Conservation (phyloP, 2,888 invertebrate species). For the Ceraclea dissimilis region DNA sequence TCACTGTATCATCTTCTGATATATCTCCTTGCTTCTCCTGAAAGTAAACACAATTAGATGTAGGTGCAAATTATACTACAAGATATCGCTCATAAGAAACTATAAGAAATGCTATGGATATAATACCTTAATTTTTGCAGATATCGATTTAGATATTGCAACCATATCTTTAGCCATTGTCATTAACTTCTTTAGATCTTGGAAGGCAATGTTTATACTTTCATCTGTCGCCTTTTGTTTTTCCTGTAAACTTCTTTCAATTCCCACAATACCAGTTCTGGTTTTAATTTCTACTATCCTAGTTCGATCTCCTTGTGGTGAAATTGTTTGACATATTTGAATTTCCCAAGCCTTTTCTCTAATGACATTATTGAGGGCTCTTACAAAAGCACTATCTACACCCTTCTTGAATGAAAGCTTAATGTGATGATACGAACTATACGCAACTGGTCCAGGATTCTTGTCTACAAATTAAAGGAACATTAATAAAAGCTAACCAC, state of each 20-base stretch:
- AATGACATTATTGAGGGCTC: slow-evolving; percentile 55
- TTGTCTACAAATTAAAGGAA: slow-evolving; percentile 46
- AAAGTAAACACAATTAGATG: too few species aligned
- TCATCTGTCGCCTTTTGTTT: slow-evolving; percentile 86
- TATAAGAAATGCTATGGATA: background rate
- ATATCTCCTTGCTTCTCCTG: slow-evolving; percentile 90
- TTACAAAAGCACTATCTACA: slow-evolving; percentile 56
- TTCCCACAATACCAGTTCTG: slow-evolving; percentile 88
- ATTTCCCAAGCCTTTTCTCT: slow-evolving; percentile 58
- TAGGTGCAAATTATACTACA: too few species aligned
- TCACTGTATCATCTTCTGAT: slow-evolving; percentile 93
- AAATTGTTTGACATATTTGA: slow-evolving; percentile 22
- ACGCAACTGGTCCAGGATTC: slow-evolving; percentile 65
- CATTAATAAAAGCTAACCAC: too few species aligned
- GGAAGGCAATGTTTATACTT: slow-evolving; percentile 88
- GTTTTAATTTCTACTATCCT: slow-evolving; percentile 50
- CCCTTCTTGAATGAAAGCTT: slow-evolving; percentile 86
- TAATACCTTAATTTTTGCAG: slow-evolving; percentile 74
- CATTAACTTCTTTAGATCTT: slow-evolving; percentile 92
- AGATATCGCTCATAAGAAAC: too few species aligned
- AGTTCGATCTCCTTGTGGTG: slow-evolving; percentile 14
- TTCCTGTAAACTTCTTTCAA: slow-evolving; percentile 86
- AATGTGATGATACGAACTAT: slow-evolving; percentile 63
- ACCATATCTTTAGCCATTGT: slow-evolving; percentile 98
- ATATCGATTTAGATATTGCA: slow-evolving; percentile 80